These are phyloP conservation scores for Agrochola lota DNA, from an alignment of 2,888 invertebrate genomes.

Conservation along the genomic window DNA sequence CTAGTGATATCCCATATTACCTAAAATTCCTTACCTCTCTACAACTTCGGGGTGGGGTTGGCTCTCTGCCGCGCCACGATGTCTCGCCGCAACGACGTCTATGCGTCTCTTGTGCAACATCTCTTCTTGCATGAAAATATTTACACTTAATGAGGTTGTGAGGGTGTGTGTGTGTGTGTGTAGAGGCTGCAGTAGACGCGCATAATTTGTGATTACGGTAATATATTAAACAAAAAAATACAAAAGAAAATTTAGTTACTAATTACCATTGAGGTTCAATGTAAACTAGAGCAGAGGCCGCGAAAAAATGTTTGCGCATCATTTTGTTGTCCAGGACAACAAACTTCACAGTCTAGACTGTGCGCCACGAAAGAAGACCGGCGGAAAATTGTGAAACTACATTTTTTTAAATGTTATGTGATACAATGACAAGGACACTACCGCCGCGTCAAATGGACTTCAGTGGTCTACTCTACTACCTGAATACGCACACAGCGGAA, in stretches of 20 bases:
- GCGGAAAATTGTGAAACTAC: too few relatives aligned
- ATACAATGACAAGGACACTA: too few relatives aligned
- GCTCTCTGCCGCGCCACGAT: conserved; percentile 62
- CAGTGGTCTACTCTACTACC: too few relatives aligned
- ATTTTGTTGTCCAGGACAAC: too few relatives aligned
- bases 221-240: neutral
- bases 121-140: conserved; percentile 49
- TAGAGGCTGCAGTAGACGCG: neutral
- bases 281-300: too few relatives aligned
- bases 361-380: too few relatives aligned
- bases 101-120: conserved; percentile 64
- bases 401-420: too few relatives aligned
- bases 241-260: neutral
- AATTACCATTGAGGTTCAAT: too few relatives aligned
- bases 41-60: conserved; percentile 54
- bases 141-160: conserved; percentile 27
- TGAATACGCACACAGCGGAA: too few relatives aligned
- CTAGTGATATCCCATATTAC: neutral
- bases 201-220: neutral
- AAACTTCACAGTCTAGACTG: too few relatives aligned
- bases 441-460: too few relatives aligned
- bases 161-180: neutral
- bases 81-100: conserved; percentile 64
- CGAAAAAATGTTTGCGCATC: too few relatives aligned
- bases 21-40: neutral